These are phyloP conservation scores for Ostrea edulis DNA, from an alignment of 1,140 invertebrate genomes.

Conservation along the genomic window DNA sequence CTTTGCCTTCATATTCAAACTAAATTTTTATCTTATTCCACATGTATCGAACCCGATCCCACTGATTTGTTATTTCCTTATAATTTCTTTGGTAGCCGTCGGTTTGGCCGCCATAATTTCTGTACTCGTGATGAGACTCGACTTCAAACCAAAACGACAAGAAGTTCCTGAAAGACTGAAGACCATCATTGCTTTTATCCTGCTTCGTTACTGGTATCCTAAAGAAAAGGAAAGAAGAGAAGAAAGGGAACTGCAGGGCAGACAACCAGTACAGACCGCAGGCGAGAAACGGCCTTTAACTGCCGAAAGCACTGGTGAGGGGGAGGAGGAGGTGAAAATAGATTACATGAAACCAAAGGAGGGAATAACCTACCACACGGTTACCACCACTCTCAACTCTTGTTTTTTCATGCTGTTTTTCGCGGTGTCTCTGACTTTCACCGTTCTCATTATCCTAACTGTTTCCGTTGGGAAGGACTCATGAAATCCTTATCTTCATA, in stretches of 20 bases:
- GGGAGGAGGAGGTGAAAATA: not conserved
- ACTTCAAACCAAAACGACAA: not conserved
- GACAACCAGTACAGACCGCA: not conserved
- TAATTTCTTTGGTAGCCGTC: not conserved
- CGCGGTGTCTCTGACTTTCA: not conserved
- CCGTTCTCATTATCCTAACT: not conserved
- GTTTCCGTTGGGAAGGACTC: not conserved
- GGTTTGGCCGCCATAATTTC: not conserved
- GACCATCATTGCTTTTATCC: not conserved
- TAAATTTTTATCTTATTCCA: not conserved
- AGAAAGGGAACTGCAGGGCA: not conserved
- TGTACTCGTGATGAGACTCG: not conserved
- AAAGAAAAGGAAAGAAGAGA: not conserved
- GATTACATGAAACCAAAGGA: not conserved
- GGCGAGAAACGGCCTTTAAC: not conserved
- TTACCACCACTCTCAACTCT: not conserved
- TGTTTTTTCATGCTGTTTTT: not conserved
- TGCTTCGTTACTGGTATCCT: not conserved
- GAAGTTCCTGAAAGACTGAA: not conserved
- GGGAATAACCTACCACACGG: not conserved
- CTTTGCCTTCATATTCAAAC: not conserved
- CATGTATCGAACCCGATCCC: not conserved
- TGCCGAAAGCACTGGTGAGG: not conserved
- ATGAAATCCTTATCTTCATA: not conserved
- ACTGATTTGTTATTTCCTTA: not conserved